Percentiles rank a stretch among this genome's conserved stretches.
These are phyloP conservation scores for Lapara coniferarum DNA, from an alignment of 2,888 invertebrate genomes.

Conservation along the genomic window DNA sequence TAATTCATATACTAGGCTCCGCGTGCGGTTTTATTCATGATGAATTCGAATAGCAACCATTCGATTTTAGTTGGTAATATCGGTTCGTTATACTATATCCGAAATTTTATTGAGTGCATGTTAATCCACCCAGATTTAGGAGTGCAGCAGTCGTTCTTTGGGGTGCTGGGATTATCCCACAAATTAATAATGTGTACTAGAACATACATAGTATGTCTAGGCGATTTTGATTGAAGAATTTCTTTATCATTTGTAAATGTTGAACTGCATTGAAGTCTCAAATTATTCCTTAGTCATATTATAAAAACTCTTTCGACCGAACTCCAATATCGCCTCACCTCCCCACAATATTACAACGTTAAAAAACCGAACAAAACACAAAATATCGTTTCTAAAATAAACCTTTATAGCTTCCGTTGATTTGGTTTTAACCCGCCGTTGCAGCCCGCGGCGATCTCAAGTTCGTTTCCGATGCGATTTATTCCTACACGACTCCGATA, in stretches of 20 bases:
- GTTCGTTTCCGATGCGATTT: slow-evolving; percentile 17
- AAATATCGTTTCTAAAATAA: slow-evolving; percentile 14
- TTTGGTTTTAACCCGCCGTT: slow-evolving; percentile 12
- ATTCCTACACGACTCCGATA: slow-evolving; percentile 17
- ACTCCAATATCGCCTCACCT: background rate
- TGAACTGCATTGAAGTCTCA: too few species aligned
- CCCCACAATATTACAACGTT: slow-evolving; percentile 2
- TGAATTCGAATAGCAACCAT: background rate
- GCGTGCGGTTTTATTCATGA: slow-evolving; percentile 17
- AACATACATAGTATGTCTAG: too few species aligned
- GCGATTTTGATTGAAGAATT: too few species aligned
- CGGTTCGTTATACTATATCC: background rate
- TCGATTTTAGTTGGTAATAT: background rate
- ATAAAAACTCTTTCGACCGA: background rate
- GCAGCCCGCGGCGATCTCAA: slow-evolving; percentile 13
- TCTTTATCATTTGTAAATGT: too few species aligned
- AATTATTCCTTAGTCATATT: background rate
- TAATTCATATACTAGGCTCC: slow-evolving; percentile 8
- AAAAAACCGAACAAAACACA: background rate
- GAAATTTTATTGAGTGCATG: background rate
- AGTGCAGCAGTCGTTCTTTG: background rate
- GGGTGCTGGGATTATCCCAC: background rate
- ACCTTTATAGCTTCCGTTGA: slow-evolving; percentile 22
- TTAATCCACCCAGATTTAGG: background rate
- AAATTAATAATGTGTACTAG: background rate